Evolutionary conservation across 2,797 vertebrate genomes (phyloP), one percentile per base, ranked within the genome.

Genomic region (Xerus rutilus): DNA sequence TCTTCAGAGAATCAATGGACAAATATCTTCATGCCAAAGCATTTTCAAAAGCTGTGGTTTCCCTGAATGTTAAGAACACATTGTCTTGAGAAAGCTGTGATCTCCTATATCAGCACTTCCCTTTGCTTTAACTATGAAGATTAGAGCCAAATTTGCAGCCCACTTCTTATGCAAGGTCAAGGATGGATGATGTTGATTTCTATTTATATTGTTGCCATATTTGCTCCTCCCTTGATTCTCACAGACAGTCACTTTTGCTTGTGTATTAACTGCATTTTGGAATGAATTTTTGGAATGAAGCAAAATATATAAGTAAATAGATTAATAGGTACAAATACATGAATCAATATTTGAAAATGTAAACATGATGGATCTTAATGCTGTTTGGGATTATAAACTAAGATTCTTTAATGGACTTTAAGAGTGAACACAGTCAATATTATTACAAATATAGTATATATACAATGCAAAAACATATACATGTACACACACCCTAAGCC

Each of bases 1-100:
- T 96, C 92, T 95, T 98, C 82, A 96, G 91, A 93, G 65, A 94
- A 88, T 83, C 28, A 5, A 54, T 93, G 76, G 62, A 94, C 70
- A 91, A 92, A 86, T 73, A 57, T 94, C 64, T 39, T 92, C 76
- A 64, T 57, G 70, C 83, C 86, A 93, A 91, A 89, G 74, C 62
- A 59, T 91, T 94, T 97, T 96, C 83, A 91, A 93, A 94, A 92
- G 23, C 91, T 79, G 59, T 83, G 74, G 14, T 83, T 94, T 88
- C 69, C 47, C 43, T 86, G 54, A 93, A 86, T 70, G 43, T 23
- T 47, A 45, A 9, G 54, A 84, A 45, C 69, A 82, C 49, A 62
- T 94, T 94, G 67, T 85, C 43, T 94, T 86, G 59, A 73, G 78
- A 89, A 92, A 89, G 72, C 91, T 85, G 28, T 69, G 87, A 93